Percentiles rank a stretch among this genome's conserved stretches.
Evolutionary conservation across 1,140 invertebrate genomes (phyloP).

Genomic region (Megathymus violae): DNA sequence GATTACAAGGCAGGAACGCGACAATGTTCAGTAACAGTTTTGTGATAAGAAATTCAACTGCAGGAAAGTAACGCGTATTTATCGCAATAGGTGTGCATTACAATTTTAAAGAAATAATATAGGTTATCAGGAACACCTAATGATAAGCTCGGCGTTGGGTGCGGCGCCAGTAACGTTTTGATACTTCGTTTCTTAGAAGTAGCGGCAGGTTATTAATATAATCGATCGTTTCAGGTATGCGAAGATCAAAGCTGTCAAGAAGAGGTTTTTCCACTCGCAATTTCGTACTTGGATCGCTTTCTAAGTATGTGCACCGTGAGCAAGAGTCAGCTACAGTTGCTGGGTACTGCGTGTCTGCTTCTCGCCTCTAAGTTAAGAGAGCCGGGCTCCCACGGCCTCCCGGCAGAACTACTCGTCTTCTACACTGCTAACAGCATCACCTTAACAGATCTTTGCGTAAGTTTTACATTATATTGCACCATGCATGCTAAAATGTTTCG

Average conservation of each 20-base stretch:
- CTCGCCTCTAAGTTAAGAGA: conserved; percentile 96
- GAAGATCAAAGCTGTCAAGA: conserved; percentile 96
- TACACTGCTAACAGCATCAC: conserved; percentile 97
- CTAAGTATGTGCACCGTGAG: conserved; percentile 90
- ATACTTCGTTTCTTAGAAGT: conserved; percentile 45
- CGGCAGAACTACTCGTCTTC: conserved; percentile 92
- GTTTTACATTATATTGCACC: conserved; percentile 67
- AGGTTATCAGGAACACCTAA: conserved; percentile 78
- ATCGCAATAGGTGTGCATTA: conserved; percentile 71
- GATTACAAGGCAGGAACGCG: conserved; percentile 20
- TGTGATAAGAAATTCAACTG: conserved; percentile 67
- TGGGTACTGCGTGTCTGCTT: conserved; percentile 94
- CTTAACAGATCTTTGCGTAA: conserved; percentile 92
- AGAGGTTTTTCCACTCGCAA: conserved; percentile 94
- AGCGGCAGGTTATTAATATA: conserved; percentile 34
- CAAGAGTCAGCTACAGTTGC: conserved; percentile 93
- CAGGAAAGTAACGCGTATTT: conserved; percentile 68
- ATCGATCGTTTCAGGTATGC: conserved; percentile 89
- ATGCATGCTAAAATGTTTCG: too few species aligned
- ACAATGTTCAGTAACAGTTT: conserved; percentile 52
- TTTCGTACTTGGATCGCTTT: conserved; percentile 97
- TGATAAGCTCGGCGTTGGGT: conserved; percentile 67
- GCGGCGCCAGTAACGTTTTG: conserved; percentile 44
- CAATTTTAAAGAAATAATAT: conserved; percentile 70
- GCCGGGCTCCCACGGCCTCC: conserved; percentile 88